phyloP scores from a whole-genome alignment of 2,888 invertebrate species.

The Caenorhabditis wallacei region DNA sequence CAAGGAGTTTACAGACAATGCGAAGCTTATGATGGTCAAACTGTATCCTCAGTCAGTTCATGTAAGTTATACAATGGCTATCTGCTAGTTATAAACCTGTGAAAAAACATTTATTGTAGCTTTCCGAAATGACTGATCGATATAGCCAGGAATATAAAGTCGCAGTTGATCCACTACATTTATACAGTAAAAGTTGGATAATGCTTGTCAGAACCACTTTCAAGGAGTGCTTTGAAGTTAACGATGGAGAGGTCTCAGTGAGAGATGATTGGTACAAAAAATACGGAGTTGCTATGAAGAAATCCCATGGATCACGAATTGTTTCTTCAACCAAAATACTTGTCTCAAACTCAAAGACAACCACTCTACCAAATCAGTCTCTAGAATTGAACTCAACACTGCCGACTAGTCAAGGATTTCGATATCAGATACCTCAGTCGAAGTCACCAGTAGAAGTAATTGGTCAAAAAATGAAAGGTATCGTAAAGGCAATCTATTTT shows the following conservation, averaged over 20 bases:
- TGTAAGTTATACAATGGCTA: constrained; percentile 15
- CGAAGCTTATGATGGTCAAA: constrained; percentile 34
- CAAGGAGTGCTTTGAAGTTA: constrained; percentile 35
- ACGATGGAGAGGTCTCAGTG: constrained; percentile 10
- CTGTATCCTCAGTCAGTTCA: constrained; percentile 24
- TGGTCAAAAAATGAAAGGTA: constrained; percentile 18
- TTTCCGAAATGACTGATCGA: constrained; percentile 41
- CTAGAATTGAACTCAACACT: not conserved
- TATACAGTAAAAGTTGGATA: constrained; percentile 55
- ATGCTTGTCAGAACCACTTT: constrained; percentile 37
- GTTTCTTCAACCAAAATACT: not conserved
- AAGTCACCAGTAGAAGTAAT: not conserved
- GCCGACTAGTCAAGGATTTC: constrained; percentile 20
- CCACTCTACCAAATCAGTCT: not conserved
- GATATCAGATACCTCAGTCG: constrained; percentile 2
- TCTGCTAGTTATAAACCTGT: not conserved
- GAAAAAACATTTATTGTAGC: constrained; percentile 20
- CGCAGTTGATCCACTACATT: constrained; percentile 26
- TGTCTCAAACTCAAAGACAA: not conserved
- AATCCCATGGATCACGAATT: not conserved
- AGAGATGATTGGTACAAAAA: constrained; percentile 23
- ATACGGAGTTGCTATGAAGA: not conserved
- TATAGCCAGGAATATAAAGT: constrained; percentile 34
- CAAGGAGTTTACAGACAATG: constrained; percentile 38
- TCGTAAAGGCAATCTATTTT: too few species aligned